Evolutionary conservation across 2,888 invertebrate genomes (phyloP).

Genomic region (Chrysotoxum bicinctum): DNA sequence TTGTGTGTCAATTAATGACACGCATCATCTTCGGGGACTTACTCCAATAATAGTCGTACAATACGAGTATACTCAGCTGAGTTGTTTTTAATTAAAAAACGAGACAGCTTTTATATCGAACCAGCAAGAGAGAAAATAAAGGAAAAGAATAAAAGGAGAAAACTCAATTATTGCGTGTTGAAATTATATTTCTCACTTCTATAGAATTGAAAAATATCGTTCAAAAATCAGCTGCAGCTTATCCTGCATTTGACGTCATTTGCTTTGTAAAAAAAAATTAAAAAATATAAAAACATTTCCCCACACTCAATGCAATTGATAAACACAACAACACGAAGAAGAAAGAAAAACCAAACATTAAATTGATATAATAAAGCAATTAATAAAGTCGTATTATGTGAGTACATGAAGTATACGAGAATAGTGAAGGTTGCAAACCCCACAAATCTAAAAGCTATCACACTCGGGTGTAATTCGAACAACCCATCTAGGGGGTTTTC

Average conservation of each 20-base stretch:
- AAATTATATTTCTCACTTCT: neutral
- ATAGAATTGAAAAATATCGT: neutral
- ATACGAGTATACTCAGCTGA: slow-evolving; percentile 8
- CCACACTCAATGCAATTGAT: neutral
- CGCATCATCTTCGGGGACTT: slow-evolving; percentile 58
- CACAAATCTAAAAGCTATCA: neutral
- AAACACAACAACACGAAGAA: neutral
- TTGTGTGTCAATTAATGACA: slow-evolving; percentile 56
- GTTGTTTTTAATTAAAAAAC: slow-evolving; percentile 33
- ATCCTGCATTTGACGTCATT: slow-evolving; percentile 35
- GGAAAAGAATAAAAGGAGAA: slow-evolving; percentile 5
- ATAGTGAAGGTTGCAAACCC: slow-evolving; percentile 13
- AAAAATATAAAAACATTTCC: neutral
- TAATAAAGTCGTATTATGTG: slow-evolving; percentile 25
- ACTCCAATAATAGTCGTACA: neutral
- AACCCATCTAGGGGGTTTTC: neutral
- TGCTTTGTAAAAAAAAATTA: neutral
- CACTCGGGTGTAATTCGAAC: neutral
- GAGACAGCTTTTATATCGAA: slow-evolving; percentile 24
- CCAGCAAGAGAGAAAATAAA: neutral
- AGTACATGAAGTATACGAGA: neutral
- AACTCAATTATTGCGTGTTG: slow-evolving; percentile 17
- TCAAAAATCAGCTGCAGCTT: slow-evolving; percentile 15
- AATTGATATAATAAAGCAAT: slow-evolving; percentile 54
- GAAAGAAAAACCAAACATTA: slow-evolving; percentile 33